Conservation (phyloP, 2,113 vertebrate species). For the Perca schrenkii region DNA sequence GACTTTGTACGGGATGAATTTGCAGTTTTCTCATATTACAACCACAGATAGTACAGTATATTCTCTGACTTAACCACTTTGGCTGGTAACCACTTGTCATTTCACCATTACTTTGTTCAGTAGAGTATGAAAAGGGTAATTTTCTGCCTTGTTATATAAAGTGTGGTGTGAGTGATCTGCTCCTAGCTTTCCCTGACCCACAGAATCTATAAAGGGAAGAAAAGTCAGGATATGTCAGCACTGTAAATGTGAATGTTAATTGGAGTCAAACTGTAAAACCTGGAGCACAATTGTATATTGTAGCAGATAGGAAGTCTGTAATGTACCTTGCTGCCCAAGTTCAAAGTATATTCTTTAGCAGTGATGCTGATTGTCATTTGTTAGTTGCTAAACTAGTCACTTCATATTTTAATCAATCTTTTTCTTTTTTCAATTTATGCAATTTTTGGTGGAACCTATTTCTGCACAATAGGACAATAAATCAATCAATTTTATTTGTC, state of each 20-base stretch:
- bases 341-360: background rate
- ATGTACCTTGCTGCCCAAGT: background rate
- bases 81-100: conserved; percentile 36
- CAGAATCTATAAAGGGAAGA: background rate
- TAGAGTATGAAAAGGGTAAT: conserved; percentile 52
- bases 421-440: no score
- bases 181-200: conserved; percentile 20
- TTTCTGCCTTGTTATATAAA: conserved; percentile 64
- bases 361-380: background rate
- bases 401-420: background rate
- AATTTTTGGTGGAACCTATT: no score
- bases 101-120: conserved; percentile 57
- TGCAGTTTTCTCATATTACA: conserved; percentile 21
- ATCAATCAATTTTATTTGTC: no score
- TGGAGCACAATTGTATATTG: background rate
- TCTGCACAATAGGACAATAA: no score
- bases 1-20: conserved; percentile 1
- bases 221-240: conserved; percentile 31
- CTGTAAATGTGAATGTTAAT: conserved; percentile 44
- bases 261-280: conserved; percentile 26
- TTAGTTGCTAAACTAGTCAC: background rate
- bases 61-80: conserved; percentile 36
- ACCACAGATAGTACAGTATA: conserved; percentile 15
- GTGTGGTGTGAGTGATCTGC: conserved; percentile 34
- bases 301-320: background rate